Conservation (phyloP, 1,140 invertebrate genomes). For the Calliphora vicina region DNA sequence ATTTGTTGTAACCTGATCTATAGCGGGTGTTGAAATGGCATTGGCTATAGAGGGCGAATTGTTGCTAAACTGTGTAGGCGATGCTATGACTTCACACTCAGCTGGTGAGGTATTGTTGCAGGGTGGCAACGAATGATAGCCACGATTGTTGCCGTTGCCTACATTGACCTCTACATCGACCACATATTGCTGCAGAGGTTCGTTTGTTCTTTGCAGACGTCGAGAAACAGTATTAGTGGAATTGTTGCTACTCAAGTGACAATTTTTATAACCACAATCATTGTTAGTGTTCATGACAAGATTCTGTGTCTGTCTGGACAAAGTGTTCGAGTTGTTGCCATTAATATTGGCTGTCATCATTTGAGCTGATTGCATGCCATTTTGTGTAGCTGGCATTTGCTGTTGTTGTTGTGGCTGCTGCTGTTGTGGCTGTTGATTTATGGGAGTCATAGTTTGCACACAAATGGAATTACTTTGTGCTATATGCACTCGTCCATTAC, state of each 20-base stretch:
- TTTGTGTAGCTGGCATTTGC: constrained; percentile 23
- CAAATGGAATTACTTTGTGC: constrained; percentile 52
- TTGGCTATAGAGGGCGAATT: constrained; percentile 41
- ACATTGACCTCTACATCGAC: constrained; percentile 58
- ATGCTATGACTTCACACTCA: constrained; percentile 45
- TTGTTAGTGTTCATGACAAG: neutral
- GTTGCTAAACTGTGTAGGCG: constrained; percentile 45
- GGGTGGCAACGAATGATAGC: constrained; percentile 52
- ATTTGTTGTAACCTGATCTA: constrained; percentile 33
- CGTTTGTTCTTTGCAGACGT: constrained; percentile 49
- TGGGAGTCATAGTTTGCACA: constrained; percentile 48
- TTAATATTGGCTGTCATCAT: neutral
- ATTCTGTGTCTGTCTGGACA: neutral
- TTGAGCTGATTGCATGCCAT: neutral
- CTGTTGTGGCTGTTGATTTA: constrained; percentile 40
- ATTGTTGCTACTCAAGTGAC: constrained; percentile 55
- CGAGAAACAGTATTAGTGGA: constrained; percentile 50
- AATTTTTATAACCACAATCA: constrained; percentile 61
- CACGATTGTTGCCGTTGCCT: constrained; percentile 46
- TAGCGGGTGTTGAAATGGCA: constrained; percentile 38
- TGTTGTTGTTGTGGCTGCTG: constrained; percentile 33
- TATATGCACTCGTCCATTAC: constrained; percentile 18
- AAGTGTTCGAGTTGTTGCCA: constrained; percentile 15
- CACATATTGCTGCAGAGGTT: constrained; percentile 51
- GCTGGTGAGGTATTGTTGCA: neutral